Base-by-base conservation (phyloP, 2,888 invertebrate species). In the Bimastos eiseni region DNA sequence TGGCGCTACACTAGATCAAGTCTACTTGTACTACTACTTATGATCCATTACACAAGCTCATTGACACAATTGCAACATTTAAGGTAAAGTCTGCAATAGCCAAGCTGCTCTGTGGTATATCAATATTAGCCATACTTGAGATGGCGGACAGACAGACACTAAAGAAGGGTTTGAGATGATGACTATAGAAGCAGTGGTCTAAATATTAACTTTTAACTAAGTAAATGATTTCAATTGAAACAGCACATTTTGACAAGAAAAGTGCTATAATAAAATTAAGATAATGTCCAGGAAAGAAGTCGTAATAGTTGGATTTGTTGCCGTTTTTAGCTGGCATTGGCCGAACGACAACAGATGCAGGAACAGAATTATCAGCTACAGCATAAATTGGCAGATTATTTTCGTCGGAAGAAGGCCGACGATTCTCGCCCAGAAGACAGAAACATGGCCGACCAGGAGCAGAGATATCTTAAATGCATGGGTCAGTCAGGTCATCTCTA, bases 401-500 rank as follows among this genome's bases (percentile, higher is more conserved):
- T 95, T 92, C 92, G 94, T 33, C 95, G 94, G 92, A 95, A 95
- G 92, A 95, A 95, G 92, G 93, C 94, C 36, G 95, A 95, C 92
- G 94, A 94, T 33, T 90, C 88, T 17, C 92, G 94, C 89, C 93
- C 94, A 91, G 94, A 94, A 41, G 93, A 93, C 84, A 95, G 95
- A 92, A 94, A 94, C 91, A 93, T 93, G 44, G 93, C 94, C n/a
- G 95, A 95, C 91, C 94, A 95, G 90, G 95, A 95, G 92, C 94
- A 95, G 91, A 93, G 95, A 92, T 95, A 95, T 92, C 93, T 94
- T 55, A 95, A 95, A 93, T 94, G 94, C 92, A 94, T 95, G 94
- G 91, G 93, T 93, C 89, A 91, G 92, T 92, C 41, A 49, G 36
- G 15, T n/a, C 13, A 41, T 34, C 36, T 41, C 36, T 21, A 24